Conservation (phyloP, 2,113 vertebrate genomes). For the Odontophorus gujanensis region DNA sequence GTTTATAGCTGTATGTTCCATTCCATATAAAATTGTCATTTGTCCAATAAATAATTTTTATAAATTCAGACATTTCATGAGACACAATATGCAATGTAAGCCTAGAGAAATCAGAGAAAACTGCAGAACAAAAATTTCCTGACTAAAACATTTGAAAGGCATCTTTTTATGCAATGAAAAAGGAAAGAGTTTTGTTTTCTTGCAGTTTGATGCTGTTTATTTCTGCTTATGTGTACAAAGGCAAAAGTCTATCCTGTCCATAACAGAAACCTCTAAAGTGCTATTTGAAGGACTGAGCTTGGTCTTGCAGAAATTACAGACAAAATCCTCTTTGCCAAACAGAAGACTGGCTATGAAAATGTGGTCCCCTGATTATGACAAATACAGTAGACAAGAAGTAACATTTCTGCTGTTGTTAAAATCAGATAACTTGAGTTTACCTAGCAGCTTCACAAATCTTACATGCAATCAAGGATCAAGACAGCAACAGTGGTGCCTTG, state of each 20-base stretch:
- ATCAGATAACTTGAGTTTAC: not conserved
- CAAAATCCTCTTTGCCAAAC: not conserved
- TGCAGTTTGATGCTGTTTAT: not conserved
- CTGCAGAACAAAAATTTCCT: not conserved
- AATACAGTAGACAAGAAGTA: not conserved
- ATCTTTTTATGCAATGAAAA: not conserved
- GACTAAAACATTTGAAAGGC: not conserved
- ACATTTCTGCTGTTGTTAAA: not conserved
- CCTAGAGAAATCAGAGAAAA: not conserved
- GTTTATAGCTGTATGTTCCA: not conserved
- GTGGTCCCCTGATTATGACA: not conserved
- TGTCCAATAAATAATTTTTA: not conserved
- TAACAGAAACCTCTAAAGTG: not conserved
- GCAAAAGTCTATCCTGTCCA: rapidly evolving
- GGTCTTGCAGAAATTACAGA: not conserved
- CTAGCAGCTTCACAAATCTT: not conserved
- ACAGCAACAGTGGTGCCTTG: not conserved
- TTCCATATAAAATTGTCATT: not conserved
- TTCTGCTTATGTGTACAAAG: not conserved
- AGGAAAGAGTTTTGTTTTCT: not conserved
- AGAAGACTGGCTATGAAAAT: not conserved
- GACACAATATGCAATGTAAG: not conserved
- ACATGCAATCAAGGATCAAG: not conserved
- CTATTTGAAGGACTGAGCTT: not conserved
- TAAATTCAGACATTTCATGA: not conserved